Evolutionary conservation across 2,888 invertebrate genomes (phyloP), one percentile per base, ranked within the genome.

Genomic region (Odontomyia ornata): DNA sequence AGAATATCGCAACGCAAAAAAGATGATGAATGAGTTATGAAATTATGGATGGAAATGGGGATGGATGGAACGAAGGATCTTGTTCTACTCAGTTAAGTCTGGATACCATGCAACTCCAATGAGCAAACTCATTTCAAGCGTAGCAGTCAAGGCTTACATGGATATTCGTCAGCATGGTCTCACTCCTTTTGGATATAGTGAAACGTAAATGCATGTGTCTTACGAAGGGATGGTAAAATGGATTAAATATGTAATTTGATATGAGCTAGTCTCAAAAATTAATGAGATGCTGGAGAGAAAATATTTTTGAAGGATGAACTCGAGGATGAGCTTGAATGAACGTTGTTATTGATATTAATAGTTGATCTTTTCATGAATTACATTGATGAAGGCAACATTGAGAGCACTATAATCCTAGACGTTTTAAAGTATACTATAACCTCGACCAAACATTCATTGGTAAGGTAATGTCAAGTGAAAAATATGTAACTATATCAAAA

Each of bases 181-280:
- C 11, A 23, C 18, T 28, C 36, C 65, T 65, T 18, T 65, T 36
- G 36, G n/a, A 28, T 65, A 65, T 36, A 9, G 36, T 15, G 28
- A 13, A 30, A 64, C 4, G 36, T 60, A 73, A 78, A 76, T 76
- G 78, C 78, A 76, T 73, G 78, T 78, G 43, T 69, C 9, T 9
- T 3, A 9, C 15, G 18, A 15, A 76, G 73, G 65, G 65, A 76
- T 60, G 7, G 15, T 73, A 73, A 78, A 76, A 78, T 78, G 78
- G 78, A 78, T 78, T 78, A 78, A 78, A 76, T 62, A 67, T 76
- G 78, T 78, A 78, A 78, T 76, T 78, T 76, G 75, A 78, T 78
- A 73, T 62, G 73, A 76, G 76, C 75, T 67, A 62, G 30, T 57
- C 71, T 78, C 76, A 71, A 73, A 77, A 78, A 78, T 76, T 76